Conservation (phyloP, 2,888 invertebrate species). For the Catocala sponsa region DNA sequence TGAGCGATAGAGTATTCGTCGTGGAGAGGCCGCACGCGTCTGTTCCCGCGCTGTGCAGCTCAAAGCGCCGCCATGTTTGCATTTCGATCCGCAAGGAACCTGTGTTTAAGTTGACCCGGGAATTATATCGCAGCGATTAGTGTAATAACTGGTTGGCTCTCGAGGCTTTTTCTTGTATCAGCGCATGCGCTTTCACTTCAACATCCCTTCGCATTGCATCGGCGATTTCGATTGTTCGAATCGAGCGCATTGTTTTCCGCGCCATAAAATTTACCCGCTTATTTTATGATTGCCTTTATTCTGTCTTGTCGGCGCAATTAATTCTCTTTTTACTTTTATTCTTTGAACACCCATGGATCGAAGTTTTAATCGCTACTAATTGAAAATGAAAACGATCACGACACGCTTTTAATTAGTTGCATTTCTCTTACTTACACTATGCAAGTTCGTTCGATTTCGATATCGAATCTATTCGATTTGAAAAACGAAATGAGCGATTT, state of each 20-base stretch:
- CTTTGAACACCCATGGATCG: constrained; percentile 44
- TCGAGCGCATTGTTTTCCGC: constrained; percentile 80
- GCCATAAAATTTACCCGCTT: constrained; percentile 73
- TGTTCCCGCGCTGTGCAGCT: constrained; percentile 76
- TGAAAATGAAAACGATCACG: constrained; percentile 54
- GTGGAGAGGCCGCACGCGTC: constrained; percentile 58
- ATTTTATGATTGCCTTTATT: constrained; percentile 73
- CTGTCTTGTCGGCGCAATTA: constrained; percentile 62
- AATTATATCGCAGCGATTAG: constrained; percentile 88
- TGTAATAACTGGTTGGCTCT: constrained; percentile 87
- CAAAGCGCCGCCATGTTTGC: constrained; percentile 88
- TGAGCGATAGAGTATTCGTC: constrained; percentile 26
- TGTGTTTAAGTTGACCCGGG: constrained; percentile 88
- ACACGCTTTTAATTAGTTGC: constrained; percentile 46
- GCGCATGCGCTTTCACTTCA: constrained; percentile 76
- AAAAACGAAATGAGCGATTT: constrained; percentile 65
- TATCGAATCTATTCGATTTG: constrained; percentile 50
- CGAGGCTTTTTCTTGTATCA: constrained; percentile 82
- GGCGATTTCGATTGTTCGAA: constrained; percentile 76
- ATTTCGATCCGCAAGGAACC: constrained; percentile 87
- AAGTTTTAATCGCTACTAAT: constrained; percentile 55
- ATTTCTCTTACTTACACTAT: constrained; percentile 39
- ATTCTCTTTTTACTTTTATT: constrained; percentile 59
- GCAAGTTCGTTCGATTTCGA: constrained; percentile 46
- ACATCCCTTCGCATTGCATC: constrained; percentile 73